Evolutionary conservation across 2,113 vertebrate genomes (phyloP).

Genomic region (Rafetus swinhoei): DNA sequence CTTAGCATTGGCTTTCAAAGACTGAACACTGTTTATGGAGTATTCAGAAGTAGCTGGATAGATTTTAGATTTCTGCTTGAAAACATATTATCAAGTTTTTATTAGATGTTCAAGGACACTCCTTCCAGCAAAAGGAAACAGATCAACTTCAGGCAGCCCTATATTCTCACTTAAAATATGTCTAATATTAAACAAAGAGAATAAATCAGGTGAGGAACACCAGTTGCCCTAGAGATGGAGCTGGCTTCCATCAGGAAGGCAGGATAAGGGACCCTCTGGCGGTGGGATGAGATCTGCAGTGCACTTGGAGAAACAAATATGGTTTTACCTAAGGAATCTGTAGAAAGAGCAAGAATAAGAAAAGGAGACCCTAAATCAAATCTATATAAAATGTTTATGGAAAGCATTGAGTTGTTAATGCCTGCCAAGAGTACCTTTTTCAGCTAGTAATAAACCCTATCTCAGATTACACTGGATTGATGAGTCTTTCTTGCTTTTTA

Average conservation of each 20-base stretch:
- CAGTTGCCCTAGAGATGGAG: no score
- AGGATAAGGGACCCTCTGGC: no score
- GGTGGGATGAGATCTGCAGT: no score
- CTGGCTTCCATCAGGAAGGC: no score
- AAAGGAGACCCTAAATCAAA: neutral
- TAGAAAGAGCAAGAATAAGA: neutral
- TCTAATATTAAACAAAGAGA: constrained; percentile 1
- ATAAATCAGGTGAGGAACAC: constrained; percentile 2
- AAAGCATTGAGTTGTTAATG: constrained; percentile 12
- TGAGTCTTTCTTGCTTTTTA: neutral
- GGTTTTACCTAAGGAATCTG: neutral
- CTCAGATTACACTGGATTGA: constrained; percentile 9
- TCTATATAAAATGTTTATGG: neutral
- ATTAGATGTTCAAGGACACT: constrained; percentile 4
- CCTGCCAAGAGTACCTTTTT: constrained; percentile 1
- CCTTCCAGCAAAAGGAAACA: neutral
- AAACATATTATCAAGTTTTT: constrained; percentile 15
- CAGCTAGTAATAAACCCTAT: neutral
- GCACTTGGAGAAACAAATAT: neutral
- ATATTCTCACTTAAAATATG: neutral
- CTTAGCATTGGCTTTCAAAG: neutral
- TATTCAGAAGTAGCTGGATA: constrained; percentile 15
- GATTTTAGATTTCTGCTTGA: constrained; percentile 1
- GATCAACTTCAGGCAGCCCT: neutral
- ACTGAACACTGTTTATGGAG: neutral